A percentile compares a stretch with the other conserved stretches of the same genome.
phyloP scores from a whole-genome alignment of 1,140 invertebrate genomes.

The Wasmannia auropunctata region DNA sequence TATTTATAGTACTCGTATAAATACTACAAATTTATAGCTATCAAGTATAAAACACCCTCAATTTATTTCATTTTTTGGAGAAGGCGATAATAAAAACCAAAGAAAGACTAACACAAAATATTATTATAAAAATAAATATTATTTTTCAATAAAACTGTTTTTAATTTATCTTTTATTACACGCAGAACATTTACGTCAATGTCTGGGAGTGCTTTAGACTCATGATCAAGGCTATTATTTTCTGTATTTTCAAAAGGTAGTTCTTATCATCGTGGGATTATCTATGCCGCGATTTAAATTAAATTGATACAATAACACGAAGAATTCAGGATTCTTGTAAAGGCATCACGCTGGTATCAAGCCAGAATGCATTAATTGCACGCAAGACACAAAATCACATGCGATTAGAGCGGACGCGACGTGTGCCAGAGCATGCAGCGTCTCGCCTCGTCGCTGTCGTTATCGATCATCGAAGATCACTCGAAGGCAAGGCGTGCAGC shows the following conservation, averaged over 20 bases:
- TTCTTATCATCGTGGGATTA: neutral
- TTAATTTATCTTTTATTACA: no score
- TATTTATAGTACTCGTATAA: neutral
- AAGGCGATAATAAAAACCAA: no score
- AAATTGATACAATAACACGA: neutral
- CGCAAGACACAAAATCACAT: neutral
- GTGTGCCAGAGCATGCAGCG: constrained; percentile 24
- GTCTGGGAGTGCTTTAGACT: no score
- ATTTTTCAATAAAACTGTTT: no score
- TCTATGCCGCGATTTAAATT: neutral
- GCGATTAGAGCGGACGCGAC: neutral
- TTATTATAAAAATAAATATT: no score
- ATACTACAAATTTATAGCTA: no score
- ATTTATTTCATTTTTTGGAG: no score
- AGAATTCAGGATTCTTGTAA: neutral
- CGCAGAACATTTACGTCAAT: no score
- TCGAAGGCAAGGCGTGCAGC: neutral
- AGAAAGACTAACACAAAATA: no score
- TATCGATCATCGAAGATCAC: constrained; percentile 48
- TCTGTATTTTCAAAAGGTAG: neutral
- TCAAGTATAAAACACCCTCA: no score
- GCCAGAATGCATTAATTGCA: constrained; percentile 41
- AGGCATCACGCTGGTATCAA: neutral
- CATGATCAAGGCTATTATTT: no score
- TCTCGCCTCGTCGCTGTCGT: neutral